Percentiles rank a stretch among this genome's conserved stretches.
Conservation (phyloP, 2,888 invertebrate genomes). For the Lucinisca nassula region DNA sequence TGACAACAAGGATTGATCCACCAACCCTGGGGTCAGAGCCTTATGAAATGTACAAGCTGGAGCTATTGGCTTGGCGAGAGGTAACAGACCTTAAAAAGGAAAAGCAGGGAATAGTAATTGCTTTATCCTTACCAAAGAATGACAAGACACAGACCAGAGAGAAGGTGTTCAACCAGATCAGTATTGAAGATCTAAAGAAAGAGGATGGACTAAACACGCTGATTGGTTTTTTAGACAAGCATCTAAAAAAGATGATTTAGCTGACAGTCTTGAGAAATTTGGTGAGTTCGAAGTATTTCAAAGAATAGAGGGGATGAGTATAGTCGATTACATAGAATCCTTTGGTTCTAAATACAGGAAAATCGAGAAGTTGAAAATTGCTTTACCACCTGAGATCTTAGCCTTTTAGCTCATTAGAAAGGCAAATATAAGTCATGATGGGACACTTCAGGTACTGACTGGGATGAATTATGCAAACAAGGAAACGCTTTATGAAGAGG, state of each 20-base stretch:
- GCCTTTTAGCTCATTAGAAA: conserved; percentile 1
- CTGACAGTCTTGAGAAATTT: conserved; percentile 68
- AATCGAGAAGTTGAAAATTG: too few relatives aligned
- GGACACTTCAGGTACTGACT: background rate
- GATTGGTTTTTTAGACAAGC: conserved; percentile 62
- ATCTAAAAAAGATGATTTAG: conserved; percentile 70
- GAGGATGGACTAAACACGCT: conserved; percentile 51
- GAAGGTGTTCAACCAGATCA: conserved; percentile 61
- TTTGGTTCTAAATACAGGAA: conserved; percentile 62
- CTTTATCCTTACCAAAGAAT: conserved; percentile 61
- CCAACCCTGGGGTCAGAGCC: conserved; percentile 36
- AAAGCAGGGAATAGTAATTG: conserved; percentile 64
- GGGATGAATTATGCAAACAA: conserved; percentile 4
- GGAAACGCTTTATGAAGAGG: conserved; percentile 5
- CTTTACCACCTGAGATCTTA: background rate
- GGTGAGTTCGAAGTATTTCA: conserved; percentile 59
- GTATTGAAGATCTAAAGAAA: too few relatives aligned
- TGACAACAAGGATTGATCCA: conserved; percentile 52
- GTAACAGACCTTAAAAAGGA: conserved; percentile 55
- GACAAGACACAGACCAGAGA: conserved; percentile 49
- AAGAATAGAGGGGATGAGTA: conserved; percentile 48
- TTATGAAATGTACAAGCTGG: conserved; percentile 61
- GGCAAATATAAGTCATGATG: background rate
- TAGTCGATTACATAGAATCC: conserved; percentile 53
- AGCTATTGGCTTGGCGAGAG: conserved; percentile 65